Conservation (phyloP, 1,140 invertebrate species). For the Bombyx mandarina region DNA sequence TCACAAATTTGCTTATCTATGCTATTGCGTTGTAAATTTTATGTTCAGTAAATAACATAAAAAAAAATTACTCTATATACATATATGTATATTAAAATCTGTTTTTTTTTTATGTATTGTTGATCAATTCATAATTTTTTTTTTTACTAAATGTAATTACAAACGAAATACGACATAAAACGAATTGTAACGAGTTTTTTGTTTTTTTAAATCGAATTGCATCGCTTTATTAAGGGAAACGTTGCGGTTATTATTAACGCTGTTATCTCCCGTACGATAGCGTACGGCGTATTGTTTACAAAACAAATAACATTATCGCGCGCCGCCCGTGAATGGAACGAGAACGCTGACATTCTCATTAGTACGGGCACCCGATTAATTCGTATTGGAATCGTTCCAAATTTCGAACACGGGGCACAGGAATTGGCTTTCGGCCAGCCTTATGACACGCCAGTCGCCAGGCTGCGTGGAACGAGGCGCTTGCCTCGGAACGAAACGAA, state of each 20-base stretch:
- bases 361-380: constrained; percentile 12
- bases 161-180: too few species aligned
- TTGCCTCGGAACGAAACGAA: constrained; percentile 25
- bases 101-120: too few species aligned
- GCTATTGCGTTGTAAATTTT: too few species aligned
- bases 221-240: too few species aligned
- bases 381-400: constrained; percentile 19
- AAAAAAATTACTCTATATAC: too few species aligned
- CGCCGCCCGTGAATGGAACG: constrained; percentile 23
- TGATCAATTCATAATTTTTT: too few species aligned
- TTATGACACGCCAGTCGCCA: constrained; percentile 39
- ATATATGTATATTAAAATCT: too few species aligned
- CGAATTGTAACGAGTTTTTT: too few species aligned
- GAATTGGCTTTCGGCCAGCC: constrained; percentile 38
- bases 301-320: constrained; percentile 27
- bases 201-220: too few species aligned
- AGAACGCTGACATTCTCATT: constrained; percentile 15
- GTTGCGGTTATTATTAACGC: constrained; percentile 6
- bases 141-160: too few species aligned
- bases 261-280: constrained; percentile 17
- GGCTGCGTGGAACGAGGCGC: constrained; percentile 23
- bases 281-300: constrained; percentile 38
- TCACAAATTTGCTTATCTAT: too few species aligned
- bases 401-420: constrained; percentile 2
- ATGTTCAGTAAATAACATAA: too few species aligned